Evolutionary conservation across 2,113 vertebrate species (phyloP), one percentile per base, ranked within the genome.

Genomic region (Eupsittula cactorum): DNA sequence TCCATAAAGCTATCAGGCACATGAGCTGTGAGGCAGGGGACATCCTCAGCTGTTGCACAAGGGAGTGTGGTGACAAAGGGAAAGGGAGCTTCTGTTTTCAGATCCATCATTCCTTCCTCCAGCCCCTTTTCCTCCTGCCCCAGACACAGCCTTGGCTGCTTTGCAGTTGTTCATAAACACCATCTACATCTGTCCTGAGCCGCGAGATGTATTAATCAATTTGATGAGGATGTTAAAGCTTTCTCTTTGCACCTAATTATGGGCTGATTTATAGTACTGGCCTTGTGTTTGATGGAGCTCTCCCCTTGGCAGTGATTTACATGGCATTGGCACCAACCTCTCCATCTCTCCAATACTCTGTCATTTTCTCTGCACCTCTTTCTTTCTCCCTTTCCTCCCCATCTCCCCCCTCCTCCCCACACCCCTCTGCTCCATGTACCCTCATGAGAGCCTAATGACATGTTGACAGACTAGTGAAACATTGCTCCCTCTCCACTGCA

Each of bases 171-270:
- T 97, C 97, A 95, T 86, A 97, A 95, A 96, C 96, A 95, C 94
- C 95, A 91, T 95, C 97, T 97, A 92, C 96, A 94, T 96, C 93
- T 96, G 98, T 97, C 97, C 97, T 70, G 93, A 97, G 96, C 96
- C 74, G 77, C 39, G 62, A 97, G 97, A 97, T 96, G 94, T 96
- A 98, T 98, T 98, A 98, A 98, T 98, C 98, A 98, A 97, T 97
- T 97, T 98, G 97, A 98, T 98, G 98, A 98, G 98, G 97, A 97
- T 98, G 97, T 97, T 98, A 98, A 98, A 98, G 97, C 97, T 97
- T 97, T 97, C 97, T 98, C 98, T 98, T 97, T 97, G 97, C 96
- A 97, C 98, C 98, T 98, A 98, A 98, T 98, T 98, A 98, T 81
- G 93, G 93, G 65, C 97, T 98, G 98, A 98, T 98, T 98, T 98